These are phyloP conservation scores for Pseudopodoces humilis DNA, from an alignment of 2,113 vertebrate species.

Conservation along the genomic window DNA sequence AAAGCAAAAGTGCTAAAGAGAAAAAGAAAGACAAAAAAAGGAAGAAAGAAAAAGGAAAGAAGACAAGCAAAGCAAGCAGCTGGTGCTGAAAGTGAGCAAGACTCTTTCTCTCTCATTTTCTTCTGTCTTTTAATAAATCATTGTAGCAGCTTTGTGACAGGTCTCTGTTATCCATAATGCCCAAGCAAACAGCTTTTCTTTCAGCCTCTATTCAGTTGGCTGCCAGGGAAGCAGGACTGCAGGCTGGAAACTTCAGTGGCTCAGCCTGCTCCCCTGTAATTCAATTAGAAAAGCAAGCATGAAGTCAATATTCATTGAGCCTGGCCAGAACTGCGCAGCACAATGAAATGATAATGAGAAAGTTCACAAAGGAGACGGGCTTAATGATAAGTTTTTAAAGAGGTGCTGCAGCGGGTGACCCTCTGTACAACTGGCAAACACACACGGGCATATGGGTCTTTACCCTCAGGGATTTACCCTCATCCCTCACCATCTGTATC, in stretches of 20 bases:
- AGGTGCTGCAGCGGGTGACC: slow-evolving; percentile 53
- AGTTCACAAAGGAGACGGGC: slow-evolving; percentile 69
- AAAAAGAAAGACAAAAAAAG: not conserved
- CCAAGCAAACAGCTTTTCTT: slow-evolving; percentile 81
- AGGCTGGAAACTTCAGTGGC: slow-evolving; percentile 64
- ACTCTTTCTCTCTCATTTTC: slow-evolving; percentile 56
- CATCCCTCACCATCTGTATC: slow-evolving; percentile 68
- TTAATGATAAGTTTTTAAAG: slow-evolving; percentile 73
- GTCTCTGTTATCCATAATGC: slow-evolving; percentile 75
- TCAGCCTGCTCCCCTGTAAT: slow-evolving; percentile 72
- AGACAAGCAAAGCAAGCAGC: slow-evolving; percentile 71
- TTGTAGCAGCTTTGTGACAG: slow-evolving; percentile 72
- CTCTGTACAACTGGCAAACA: slow-evolving; percentile 59
- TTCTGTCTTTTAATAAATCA: slow-evolving; percentile 79
- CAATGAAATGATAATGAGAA: slow-evolving; percentile 82
- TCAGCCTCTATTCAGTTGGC: slow-evolving; percentile 73
- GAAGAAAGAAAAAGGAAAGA: not conserved
- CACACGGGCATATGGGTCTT: slow-evolving; percentile 49
- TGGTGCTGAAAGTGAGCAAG: slow-evolving; percentile 72
- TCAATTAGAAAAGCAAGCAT: slow-evolving; percentile 84
- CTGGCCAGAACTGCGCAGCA: slow-evolving; percentile 41
- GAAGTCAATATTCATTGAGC: slow-evolving; percentile 80
- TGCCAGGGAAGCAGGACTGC: slow-evolving; percentile 69
- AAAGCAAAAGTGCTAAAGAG: not conserved
- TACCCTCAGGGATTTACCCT: slow-evolving; percentile 42